Percentiles rank a stretch among this genome's conserved stretches.
These are phyloP conservation scores for Apodemus agrarius DNA, from an alignment of 2,797 vertebrate species.

Conservation along the genomic window DNA sequence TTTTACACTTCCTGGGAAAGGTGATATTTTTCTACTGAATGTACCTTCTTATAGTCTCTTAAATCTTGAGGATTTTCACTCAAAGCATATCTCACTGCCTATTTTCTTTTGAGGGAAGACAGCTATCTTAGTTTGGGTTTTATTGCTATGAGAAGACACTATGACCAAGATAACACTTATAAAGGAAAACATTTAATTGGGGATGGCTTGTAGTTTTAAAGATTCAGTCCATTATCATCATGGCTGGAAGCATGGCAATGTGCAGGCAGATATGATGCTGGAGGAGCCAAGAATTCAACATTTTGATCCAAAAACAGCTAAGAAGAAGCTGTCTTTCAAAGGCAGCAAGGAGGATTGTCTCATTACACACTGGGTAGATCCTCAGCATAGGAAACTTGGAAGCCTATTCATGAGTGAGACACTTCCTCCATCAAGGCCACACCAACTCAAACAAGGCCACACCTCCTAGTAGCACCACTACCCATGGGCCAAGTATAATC, in stretches of 20 bases:
- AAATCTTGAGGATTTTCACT: background rate
- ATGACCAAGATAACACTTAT: background rate
- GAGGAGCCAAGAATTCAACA: background rate
- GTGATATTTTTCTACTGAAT: background rate
- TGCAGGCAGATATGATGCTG: background rate
- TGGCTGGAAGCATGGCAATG: background rate
- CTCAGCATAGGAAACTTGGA: background rate
- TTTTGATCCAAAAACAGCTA: background rate
- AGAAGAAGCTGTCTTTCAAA: background rate
- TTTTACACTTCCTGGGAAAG: background rate
- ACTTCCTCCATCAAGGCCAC: background rate
- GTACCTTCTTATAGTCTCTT: background rate
- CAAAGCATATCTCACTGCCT: background rate
- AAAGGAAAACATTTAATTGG: background rate
- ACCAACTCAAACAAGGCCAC: no score
- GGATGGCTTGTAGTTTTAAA: background rate
- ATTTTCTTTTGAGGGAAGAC: background rate
- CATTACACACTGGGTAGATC: background rate
- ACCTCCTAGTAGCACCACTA: no score
- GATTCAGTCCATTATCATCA: background rate
- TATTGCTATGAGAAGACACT: background rate
- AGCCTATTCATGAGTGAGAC: background rate
- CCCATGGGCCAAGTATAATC: no score
- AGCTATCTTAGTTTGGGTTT: background rate
- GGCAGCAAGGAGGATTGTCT: background rate